Evolutionary conservation across 2,113 vertebrate genomes (phyloP).

Genomic region (Pyxicephalus adspersus): DNA sequence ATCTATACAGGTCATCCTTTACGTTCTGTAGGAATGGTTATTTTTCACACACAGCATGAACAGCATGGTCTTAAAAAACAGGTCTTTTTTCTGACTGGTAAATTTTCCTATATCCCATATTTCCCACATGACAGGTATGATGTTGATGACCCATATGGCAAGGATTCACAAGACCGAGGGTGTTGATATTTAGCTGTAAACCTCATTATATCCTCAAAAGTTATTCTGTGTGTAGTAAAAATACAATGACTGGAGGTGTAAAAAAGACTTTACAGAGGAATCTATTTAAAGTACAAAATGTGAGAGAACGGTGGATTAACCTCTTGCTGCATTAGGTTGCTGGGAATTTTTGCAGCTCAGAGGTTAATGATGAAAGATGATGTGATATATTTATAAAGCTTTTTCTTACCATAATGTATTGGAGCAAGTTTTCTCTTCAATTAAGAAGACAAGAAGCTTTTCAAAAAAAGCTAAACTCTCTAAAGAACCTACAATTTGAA

Average conservation of each 20-base stretch:
- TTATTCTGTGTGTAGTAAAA: constrained; percentile 24
- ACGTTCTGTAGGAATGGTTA: too few relatives aligned
- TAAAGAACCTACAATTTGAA: constrained; percentile 51
- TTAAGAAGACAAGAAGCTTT: constrained; percentile 16
- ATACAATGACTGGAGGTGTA: constrained; percentile 31
- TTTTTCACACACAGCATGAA: too few relatives aligned
- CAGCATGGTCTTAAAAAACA: too few relatives aligned
- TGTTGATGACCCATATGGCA: constrained; percentile 7
- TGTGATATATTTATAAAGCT: constrained; percentile 52
- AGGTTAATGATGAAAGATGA: constrained; percentile 33
- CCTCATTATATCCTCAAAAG: constrained; percentile 39
- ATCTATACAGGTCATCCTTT: too few relatives aligned
- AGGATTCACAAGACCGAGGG: constrained; percentile 18
- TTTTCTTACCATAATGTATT: constrained; percentile 57
- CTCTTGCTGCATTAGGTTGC: constrained; percentile 24
- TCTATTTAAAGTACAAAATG: constrained; percentile 42
- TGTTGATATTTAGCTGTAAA: constrained; percentile 47
- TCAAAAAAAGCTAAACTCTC: constrained; percentile 19
- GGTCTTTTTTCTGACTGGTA: background rate
- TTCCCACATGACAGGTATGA: constrained; percentile 21
- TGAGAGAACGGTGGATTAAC: constrained; percentile 35
- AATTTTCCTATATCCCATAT: background rate
- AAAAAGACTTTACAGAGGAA: constrained; percentile 38
- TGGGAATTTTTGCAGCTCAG: constrained; percentile 27
- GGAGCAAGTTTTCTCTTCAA: constrained; percentile 33